Evolutionary conservation across 2,888 invertebrate species (phyloP).

Genomic region (Linnaemya tessellans): DNA sequence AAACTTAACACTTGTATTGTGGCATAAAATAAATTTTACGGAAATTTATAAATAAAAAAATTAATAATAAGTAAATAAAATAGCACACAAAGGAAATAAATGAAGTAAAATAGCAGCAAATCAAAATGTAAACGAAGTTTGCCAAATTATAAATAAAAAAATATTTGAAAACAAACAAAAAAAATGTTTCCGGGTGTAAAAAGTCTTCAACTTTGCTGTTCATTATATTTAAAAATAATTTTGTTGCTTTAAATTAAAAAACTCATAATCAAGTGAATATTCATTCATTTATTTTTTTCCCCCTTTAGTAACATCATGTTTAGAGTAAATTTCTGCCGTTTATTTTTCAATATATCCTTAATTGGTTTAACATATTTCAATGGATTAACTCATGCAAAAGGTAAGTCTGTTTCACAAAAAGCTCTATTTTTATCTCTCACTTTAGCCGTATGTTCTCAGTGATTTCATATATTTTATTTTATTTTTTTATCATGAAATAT

Average conservation of each 20-base stretch:
- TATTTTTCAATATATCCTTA: constrained; percentile 59
- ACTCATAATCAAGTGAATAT: constrained; percentile 1
- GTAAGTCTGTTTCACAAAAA: constrained; percentile 54
- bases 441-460: not conserved
- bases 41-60: not conserved
- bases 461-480: not conserved
- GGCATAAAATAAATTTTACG: not conserved
- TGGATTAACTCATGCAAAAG: constrained; percentile 73
- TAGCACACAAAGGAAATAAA: constrained; percentile 32
- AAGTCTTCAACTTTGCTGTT: not conserved
- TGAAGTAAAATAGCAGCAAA: constrained; percentile 20
- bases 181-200: constrained; percentile 31
- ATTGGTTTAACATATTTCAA: constrained; percentile 63
- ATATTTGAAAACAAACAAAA: too few species aligned
- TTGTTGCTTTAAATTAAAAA: not conserved
- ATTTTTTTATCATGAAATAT: constrained; percentile 56
- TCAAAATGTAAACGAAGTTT: not conserved
- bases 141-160: not conserved
- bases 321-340: constrained; percentile 59
- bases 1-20: constrained; percentile 33
- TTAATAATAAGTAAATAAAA: not conserved
- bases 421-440: not conserved
- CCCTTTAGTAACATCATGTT: constrained; percentile 61
- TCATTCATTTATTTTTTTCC: constrained; percentile 26
- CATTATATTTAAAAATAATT: too few species aligned